phyloP scores from a whole-genome alignment of 2,888 invertebrate genomes.

The Trissonchulus latispiculum region DNA sequence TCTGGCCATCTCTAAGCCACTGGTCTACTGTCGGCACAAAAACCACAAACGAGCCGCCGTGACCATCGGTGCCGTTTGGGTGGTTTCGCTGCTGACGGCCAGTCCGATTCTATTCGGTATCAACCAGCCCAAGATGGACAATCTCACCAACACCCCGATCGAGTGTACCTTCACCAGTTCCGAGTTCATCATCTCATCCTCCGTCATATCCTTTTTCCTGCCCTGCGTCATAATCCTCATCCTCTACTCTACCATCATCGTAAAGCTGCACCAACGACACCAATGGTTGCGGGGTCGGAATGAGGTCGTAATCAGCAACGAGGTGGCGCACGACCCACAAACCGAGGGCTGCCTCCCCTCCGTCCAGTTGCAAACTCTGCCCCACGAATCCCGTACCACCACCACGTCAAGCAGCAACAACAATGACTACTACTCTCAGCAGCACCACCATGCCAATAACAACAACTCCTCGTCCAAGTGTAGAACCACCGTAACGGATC shows the following conservation, averaged over 20 bases:
- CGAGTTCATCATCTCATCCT: constrained; percentile 94
- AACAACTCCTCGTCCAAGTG: no score
- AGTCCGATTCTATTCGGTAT: constrained; percentile 90
- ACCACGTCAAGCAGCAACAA: no score
- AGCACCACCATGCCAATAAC: no score
- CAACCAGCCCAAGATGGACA: constrained; percentile 44
- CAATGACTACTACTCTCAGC: no score
- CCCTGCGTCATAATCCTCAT: constrained; percentile 97
- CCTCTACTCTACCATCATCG: constrained; percentile 92
- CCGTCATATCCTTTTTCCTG: constrained; percentile 94
- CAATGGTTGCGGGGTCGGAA: background rate
- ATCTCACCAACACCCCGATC: constrained; percentile 53
- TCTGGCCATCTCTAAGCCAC: constrained; percentile 93
- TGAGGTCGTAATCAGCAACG: background rate
- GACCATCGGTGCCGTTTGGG: constrained; percentile 90
- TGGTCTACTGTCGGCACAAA: constrained; percentile 95
- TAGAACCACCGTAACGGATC: no score
- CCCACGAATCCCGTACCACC: no score
- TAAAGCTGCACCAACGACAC: constrained; percentile 55
- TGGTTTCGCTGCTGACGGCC: constrained; percentile 85
- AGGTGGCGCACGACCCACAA: no score
- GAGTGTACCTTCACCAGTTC: constrained; percentile 89
- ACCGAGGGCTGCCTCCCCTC: no score
- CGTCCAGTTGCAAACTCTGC: no score
- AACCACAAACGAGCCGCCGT: constrained; percentile 79